phyloP scores from a whole-genome alignment of 2,888 invertebrate species.

The Mythimna impura region DNA sequence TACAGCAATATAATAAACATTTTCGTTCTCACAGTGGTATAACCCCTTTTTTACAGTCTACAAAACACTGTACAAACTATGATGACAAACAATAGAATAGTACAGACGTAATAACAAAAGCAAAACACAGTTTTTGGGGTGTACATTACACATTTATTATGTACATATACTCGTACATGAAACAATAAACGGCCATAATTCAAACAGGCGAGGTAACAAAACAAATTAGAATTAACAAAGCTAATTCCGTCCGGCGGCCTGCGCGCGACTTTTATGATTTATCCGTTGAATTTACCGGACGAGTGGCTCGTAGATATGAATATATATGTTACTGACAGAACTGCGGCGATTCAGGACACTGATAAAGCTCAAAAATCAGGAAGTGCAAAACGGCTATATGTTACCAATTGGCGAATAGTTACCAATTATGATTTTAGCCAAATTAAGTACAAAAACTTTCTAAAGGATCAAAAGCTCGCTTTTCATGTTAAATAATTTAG shows the following conservation, averaged over 20 bases:
- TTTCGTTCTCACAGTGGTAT: not conserved
- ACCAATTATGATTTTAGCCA: too few species aligned
- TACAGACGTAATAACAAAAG: constrained; percentile 52
- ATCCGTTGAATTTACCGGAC: constrained; percentile 71
- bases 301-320: constrained; percentile 47
- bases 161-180: constrained; percentile 68
- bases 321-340: constrained; percentile 9
- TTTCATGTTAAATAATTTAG: not conserved
- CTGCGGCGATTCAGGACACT: not conserved
- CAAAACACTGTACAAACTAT: constrained; percentile 42
- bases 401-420: not conserved
- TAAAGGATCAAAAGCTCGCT: not conserved
- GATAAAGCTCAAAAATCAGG: not conserved
- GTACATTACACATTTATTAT: constrained; percentile 59
- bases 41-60: constrained; percentile 21
- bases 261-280: constrained; percentile 79
- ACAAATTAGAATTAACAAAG: constrained; percentile 78
- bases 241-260: constrained; percentile 72
- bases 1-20: constrained; percentile 2
- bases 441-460: not conserved
- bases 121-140: constrained; percentile 54
- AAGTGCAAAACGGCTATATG: not conserved
- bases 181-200: constrained; percentile 69
- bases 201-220: constrained; percentile 68
- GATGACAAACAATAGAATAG: constrained; percentile 53